These are phyloP conservation scores for Tachina fera DNA, from an alignment of 2,888 invertebrate species.

Conservation along the genomic window DNA sequence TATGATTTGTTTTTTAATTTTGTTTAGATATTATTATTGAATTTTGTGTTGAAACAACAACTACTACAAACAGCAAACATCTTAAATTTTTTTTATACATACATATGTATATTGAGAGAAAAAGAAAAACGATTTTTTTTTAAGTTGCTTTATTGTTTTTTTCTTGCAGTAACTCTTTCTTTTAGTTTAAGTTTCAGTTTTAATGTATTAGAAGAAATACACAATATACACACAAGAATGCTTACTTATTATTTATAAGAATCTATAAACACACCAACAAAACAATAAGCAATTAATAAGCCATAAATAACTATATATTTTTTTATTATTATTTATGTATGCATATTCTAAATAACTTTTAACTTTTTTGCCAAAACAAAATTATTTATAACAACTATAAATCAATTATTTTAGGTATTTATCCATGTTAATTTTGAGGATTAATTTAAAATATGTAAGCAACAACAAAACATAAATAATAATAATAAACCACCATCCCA, in stretches of 20 bases:
- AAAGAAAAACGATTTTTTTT: background rate
- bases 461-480: constrained; percentile 48
- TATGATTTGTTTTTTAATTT: constrained; percentile 48
- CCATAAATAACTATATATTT: constrained; percentile 46
- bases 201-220: constrained; percentile 10
- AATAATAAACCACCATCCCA: constrained; percentile 67
- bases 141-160: constrained; percentile 16
- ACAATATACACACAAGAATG: constrained; percentile 15
- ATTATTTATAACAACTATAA: constrained; percentile 33
- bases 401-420: constrained; percentile 82
- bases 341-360: constrained; percentile 12
- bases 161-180: constrained; percentile 17
- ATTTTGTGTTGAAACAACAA: constrained; percentile 46
- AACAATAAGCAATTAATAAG: constrained; percentile 44
- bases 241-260: constrained; percentile 44
- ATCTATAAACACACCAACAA: constrained; percentile 16
- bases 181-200: constrained; percentile 55
- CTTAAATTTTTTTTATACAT: constrained; percentile 18
- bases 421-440: constrained; percentile 83
- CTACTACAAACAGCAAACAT: constrained; percentile 8
- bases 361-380: constrained; percentile 4
- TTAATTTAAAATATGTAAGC: constrained; percentile 69
- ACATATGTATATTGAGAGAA: background rate
- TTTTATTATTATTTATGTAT: constrained; percentile 26
- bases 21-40: constrained; percentile 47